Evolutionary conservation across 2,113 vertebrate species (phyloP).

Genomic region (Microcebus tavaratra): DNA sequence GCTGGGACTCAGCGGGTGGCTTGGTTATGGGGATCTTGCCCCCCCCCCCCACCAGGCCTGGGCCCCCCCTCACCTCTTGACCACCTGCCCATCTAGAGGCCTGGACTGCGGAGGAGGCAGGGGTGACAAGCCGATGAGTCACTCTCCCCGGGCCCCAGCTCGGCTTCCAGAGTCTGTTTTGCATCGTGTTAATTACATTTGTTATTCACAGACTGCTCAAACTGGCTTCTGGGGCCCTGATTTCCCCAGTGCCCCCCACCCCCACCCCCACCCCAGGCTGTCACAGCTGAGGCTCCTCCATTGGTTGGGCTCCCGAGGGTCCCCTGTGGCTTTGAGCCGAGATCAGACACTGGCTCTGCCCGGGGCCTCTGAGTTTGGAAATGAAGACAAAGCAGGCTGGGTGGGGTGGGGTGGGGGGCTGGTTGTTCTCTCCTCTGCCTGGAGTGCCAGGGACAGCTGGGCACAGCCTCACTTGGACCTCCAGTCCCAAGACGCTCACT

Average conservation of each 20-base stretch:
- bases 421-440: neutral
- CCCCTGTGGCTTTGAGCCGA: slow-evolving; percentile 41
- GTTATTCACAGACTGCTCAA: slow-evolving; percentile 72
- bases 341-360: slow-evolving; percentile 56
- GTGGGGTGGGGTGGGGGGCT: neutral
- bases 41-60: neutral
- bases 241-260: slow-evolving; percentile 17
- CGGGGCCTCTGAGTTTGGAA: neutral
- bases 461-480: neutral
- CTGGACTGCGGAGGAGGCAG: neutral
- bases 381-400: slow-evolving; percentile 49
- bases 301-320: neutral
- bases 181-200: slow-evolving; percentile 69
- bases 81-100: neutral
- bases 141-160: neutral
- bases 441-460: neutral
- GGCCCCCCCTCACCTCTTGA: neutral
- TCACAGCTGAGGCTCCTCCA: slow-evolving; percentile 60
- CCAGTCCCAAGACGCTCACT: neutral
- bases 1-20: neutral
- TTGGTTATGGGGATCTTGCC: neutral
- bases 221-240: slow-evolving; percentile 50
- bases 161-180: slow-evolving; percentile 62
- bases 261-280: neutral
- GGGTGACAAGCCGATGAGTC: neutral